Conservation (phyloP, 1,140 invertebrate species). For the Brachionus calyciflorus region DNA sequence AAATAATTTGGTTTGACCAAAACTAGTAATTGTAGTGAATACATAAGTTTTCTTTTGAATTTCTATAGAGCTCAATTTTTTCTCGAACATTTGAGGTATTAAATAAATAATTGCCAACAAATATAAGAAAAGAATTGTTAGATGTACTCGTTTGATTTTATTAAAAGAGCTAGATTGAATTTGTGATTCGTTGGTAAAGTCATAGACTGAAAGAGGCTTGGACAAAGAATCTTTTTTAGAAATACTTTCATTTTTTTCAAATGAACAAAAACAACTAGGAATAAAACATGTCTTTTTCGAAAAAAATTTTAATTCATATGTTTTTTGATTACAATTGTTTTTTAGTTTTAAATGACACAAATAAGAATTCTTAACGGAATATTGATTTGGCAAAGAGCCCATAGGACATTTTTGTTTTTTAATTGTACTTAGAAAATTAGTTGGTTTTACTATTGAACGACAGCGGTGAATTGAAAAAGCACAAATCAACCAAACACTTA, state of each 20-base stretch:
- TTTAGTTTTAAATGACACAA: not conserved
- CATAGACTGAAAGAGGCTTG: too few relatives aligned
- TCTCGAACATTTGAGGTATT: slow-evolving; percentile 45
- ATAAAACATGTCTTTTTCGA: not conserved
- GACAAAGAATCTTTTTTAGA: too few relatives aligned
- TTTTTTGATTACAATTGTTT: not conserved
- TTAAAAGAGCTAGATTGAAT: not conserved
- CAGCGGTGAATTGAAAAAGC: slow-evolving; percentile 44
- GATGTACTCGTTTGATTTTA: not conserved
- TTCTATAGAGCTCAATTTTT: not conserved
- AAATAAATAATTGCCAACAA: slow-evolving; percentile 11
- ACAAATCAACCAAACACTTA: slow-evolving; percentile 34
- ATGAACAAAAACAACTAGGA: not conserved
- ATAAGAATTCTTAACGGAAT: not conserved
- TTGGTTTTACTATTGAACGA: slow-evolving; percentile 11
- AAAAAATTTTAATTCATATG: slow-evolving; percentile 8
- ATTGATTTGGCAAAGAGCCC: not conserved
- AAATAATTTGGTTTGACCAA: slow-evolving; percentile 9
- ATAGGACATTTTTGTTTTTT: slow-evolving; percentile 1
- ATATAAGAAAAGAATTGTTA: slow-evolving; percentile 1
- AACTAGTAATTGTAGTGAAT: not conserved
- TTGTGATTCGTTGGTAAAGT: not conserved
- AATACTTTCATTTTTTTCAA: not conserved
- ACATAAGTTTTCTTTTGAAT: slow-evolving; percentile 41
- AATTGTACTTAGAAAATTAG: slow-evolving; percentile 17